Evolutionary conservation across 1,140 invertebrate genomes (phyloP).

Genomic region (Heliconius melpomene): DNA sequence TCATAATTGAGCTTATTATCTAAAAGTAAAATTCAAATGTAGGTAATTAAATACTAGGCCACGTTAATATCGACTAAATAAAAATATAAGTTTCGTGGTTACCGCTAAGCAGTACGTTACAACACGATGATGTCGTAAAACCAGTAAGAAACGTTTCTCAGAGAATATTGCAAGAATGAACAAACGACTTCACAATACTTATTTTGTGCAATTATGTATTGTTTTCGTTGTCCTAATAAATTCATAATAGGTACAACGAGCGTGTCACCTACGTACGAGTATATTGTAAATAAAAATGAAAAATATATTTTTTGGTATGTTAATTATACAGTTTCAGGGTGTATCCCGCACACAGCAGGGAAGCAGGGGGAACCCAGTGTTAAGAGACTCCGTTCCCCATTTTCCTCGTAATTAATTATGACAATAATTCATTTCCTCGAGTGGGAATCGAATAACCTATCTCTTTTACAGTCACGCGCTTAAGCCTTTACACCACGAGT

Average conservation of each 20-base stretch:
- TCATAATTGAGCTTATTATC: background rate
- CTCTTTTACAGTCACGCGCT: no score
- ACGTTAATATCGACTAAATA: background rate
- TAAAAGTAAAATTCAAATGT: background rate
- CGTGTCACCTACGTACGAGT: no score
- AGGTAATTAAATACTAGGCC: background rate
- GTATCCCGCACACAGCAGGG: no score
- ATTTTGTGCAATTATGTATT: slow-evolving; percentile 15
- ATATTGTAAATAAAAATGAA: no score
- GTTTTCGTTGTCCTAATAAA: background rate
- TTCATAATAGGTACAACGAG: background rate
- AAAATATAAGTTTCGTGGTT: slow-evolving; percentile 5
- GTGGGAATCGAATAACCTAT: no score
- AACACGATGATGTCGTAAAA: slow-evolving; percentile 35
- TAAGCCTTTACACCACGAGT: no score
- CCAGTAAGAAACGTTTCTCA: slow-evolving; percentile 37
- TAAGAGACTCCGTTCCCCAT: no score
- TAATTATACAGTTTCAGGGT: background rate
- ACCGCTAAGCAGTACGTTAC: slow-evolving; percentile 20
- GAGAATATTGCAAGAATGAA: slow-evolving; percentile 40
- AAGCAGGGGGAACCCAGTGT: no score
- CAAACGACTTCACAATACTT: slow-evolving; percentile 33
- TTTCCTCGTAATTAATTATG: no score
- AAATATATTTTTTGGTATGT: background rate
- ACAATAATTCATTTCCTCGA: no score